Conservation (phyloP, 2,797 vertebrate genomes). For the Orestias chungarensis region DNA sequence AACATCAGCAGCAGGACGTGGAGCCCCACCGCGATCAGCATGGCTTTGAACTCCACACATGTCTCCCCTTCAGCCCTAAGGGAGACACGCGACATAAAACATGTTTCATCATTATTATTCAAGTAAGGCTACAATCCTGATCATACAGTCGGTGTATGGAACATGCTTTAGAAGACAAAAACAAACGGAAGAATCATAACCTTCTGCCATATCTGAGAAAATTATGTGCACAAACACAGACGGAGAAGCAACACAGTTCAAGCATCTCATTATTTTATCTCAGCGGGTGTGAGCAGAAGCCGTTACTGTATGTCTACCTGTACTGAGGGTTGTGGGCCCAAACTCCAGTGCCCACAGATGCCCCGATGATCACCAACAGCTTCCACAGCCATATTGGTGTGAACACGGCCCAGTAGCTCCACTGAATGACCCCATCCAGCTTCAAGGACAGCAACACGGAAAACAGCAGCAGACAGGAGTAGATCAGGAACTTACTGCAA, state of each 20-base stretch:
- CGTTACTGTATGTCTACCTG: conserved; percentile 79
- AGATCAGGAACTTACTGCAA: conserved; percentile 97
- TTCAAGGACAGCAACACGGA: conserved; percentile 93
- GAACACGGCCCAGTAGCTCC: conserved; percentile 99
- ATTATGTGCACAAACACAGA: no score
- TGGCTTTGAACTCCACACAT: conserved; percentile 98
- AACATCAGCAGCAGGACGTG: conserved; percentile 96
- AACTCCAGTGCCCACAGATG: conserved; percentile 93
- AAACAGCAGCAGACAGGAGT: conserved; percentile 95
- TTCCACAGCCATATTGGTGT: conserved; percentile 99
- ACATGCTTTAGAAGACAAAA: background rate
- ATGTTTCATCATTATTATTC: background rate
- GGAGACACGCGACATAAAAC: background rate
- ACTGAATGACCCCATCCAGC: conserved; percentile 94
- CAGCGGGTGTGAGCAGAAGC: background rate
- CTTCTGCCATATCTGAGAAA: no score
- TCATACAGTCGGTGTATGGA: background rate
- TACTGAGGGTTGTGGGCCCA: conserved; percentile 99
- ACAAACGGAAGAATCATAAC: no score
- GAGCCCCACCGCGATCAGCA: conserved; percentile 97
- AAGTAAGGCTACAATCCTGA: background rate
- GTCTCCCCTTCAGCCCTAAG: conserved; percentile 97
- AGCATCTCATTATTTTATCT: no score
- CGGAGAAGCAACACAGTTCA: background rate
- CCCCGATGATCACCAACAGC: conserved; percentile 94